These are phyloP conservation scores for Trichoplusia ni DNA, from an alignment of 1,140 invertebrate genomes.

Conservation along the genomic window DNA sequence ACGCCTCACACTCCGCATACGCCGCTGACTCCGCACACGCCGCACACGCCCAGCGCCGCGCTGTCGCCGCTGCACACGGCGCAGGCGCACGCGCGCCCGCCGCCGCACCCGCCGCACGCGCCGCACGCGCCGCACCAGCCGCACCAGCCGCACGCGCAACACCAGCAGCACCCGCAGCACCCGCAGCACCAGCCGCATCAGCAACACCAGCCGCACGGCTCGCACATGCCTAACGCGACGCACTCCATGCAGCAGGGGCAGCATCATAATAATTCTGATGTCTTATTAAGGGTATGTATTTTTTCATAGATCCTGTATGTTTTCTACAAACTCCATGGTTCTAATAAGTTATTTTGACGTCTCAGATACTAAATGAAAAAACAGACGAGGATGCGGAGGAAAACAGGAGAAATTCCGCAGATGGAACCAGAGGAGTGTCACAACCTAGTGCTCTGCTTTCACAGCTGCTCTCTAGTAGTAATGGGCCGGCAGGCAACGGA, in stretches of 20 bases:
- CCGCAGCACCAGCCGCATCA: too few relatives aligned
- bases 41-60: slow-evolving; percentile 80
- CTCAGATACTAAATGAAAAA: slow-evolving; percentile 92
- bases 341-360: slow-evolving; percentile 38
- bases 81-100: slow-evolving; percentile 62
- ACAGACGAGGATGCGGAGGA: slow-evolving; percentile 90
- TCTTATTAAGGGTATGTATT: slow-evolving; percentile 58
- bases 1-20: slow-evolving; percentile 70
- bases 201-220: slow-evolving; percentile 32
- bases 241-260: slow-evolving; percentile 49
- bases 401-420: slow-evolving; percentile 59
- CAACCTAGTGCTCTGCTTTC: slow-evolving; percentile 89
- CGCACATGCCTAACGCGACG: slow-evolving; percentile 47
- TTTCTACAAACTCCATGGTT: neutral
- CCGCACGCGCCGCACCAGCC: slow-evolving; percentile 42
- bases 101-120: slow-evolving; percentile 50
- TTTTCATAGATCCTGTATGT: neutral
- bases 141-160: slow-evolving; percentile 42
- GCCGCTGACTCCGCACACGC: slow-evolving; percentile 75
- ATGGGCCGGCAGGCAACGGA: slow-evolving; percentile 60
- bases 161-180: too few relatives aligned
- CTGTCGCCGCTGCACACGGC: slow-evolving; percentile 74
- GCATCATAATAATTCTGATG: slow-evolving; percentile 60
- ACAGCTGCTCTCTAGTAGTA: slow-evolving; percentile 88
- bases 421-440: slow-evolving; percentile 80